A percentile compares a stretch with the other conserved stretches of the same genome.
These are phyloP conservation scores for Hystrix cristata DNA, from an alignment of 2,113 vertebrate species.

Conservation along the genomic window DNA sequence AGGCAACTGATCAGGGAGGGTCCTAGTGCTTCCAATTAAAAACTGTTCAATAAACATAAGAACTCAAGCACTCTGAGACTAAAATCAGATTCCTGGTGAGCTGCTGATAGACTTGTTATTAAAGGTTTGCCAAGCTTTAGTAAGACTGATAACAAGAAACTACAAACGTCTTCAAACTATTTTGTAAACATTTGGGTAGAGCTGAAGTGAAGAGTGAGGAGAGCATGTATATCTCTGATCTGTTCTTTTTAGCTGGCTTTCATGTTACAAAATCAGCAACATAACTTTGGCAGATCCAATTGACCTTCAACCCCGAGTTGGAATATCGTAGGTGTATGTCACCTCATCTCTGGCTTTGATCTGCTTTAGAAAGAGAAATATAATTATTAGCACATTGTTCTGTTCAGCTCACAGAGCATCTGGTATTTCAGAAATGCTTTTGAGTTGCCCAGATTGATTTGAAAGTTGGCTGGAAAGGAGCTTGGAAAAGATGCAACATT, in stretches of 20 bases:
- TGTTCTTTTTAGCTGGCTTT: constrained; percentile 70
- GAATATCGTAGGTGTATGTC: constrained; percentile 64
- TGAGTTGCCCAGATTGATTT: constrained; percentile 73
- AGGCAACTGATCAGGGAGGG: constrained; percentile 63
- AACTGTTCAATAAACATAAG: constrained; percentile 53
- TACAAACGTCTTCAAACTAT: constrained; percentile 48
- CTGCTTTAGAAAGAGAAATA: constrained; percentile 76
- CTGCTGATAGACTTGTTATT: constrained; percentile 57
- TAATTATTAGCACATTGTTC: constrained; percentile 77
- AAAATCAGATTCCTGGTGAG: constrained; percentile 63
- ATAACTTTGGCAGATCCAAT: constrained; percentile 5
- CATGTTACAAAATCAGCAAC: constrained; percentile 72
- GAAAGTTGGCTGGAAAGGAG: constrained; percentile 59
- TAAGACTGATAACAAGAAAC: constrained; percentile 68
- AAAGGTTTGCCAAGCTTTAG: constrained; percentile 71
- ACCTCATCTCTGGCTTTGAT: constrained; percentile 77
- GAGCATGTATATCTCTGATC: constrained; percentile 42
- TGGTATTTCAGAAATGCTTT: constrained; percentile 78
- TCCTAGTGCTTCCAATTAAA: constrained; percentile 65
- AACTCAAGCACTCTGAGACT: constrained; percentile 42
- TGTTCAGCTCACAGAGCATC: constrained; percentile 60
- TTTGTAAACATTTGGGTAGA: constrained; percentile 50
- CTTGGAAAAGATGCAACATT: constrained; percentile 62
- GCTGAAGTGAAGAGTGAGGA: constrained; percentile 45
- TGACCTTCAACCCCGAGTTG: constrained; percentile 61